Evolutionary conservation across 1,140 invertebrate genomes (phyloP), one percentile per base, ranked within the genome.

Genomic region (Aphelinus atriplicis): DNA sequence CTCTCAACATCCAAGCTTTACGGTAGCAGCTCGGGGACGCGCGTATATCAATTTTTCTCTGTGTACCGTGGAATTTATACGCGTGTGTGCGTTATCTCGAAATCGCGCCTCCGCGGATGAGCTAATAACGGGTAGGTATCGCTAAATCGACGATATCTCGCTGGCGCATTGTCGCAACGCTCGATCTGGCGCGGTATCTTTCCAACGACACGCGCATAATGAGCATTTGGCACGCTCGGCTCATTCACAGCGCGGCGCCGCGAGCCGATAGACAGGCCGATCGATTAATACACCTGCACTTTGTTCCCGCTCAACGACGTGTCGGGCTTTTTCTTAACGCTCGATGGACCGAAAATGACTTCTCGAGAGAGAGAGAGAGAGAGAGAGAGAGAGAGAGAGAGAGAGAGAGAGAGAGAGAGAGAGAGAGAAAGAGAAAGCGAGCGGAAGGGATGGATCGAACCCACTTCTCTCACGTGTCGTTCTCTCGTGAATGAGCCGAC

Each of bases 81-180:
- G 26, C 26, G 26, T 26, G 26, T 26, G 26, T 26, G 26, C 26
- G 26, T 26, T 26, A 26, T 26, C 26, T 26, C 26, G 26, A 26
- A 26, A 26, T 26, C 26, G 26, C 26, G 0, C 26, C 26, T 26
- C 26, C 26, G 26, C 26, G 63, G 57, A 53, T 46, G 62, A 51
- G 58, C 58, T 70, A 70, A 61, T 70, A 70, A 48, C 68, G 47
- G 68, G 26, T 26, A 26, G 68, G 62, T 70, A 70, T 58, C 45
- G 58, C 68, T 70, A 70, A 70, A 70, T 70, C 68, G 68, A 70
- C 57, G 62, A 51, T 70, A 61, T 70, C 68, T 70, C 62, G 26
- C 26, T 58, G 68, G 47, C 68, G 45, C 62, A 70, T 70, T 58
- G 58, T 70, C 61, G 58, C 68, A 61, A 64, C 61, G 9, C 50